phyloP scores from a whole-genome alignment of 1,140 invertebrate genomes.

The Melanaphis sacchari region DNA sequence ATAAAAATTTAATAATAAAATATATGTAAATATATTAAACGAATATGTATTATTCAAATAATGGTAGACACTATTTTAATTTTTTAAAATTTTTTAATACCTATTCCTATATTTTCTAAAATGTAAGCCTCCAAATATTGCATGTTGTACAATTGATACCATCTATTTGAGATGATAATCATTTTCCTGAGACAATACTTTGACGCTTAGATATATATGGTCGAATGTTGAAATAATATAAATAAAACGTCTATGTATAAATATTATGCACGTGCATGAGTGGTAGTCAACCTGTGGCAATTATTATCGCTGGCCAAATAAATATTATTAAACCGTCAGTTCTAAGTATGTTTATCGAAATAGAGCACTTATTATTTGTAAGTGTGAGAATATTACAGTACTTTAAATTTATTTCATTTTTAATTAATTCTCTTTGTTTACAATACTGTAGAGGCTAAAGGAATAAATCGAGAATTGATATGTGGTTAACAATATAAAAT shows the following conservation, averaged over 20 bases:
- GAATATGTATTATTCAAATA: neutral
- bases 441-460: neutral
- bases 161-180: neutral
- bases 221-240: neutral
- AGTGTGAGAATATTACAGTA: neutral
- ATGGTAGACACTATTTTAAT: neutral
- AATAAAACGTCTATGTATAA: neutral
- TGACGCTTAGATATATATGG: neutral
- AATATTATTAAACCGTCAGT: neutral
- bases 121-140: neutral
- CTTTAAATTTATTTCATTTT: neutral
- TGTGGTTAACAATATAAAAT: neutral
- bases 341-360: neutral
- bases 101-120: neutral
- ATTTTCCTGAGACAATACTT: neutral
- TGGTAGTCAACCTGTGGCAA: neutral
- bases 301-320: neutral
- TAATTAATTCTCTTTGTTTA: neutral
- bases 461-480: neutral
- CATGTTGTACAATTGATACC: neutral
- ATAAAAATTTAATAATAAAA: neutral
- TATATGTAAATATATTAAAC: too few species aligned
- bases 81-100: too few species aligned
- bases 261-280: neutral
- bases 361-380: neutral